Percentiles rank a stretch among this genome's conserved stretches.
Conservation (phyloP, 2,113 vertebrate genomes). For the Spea bombifrons region DNA sequence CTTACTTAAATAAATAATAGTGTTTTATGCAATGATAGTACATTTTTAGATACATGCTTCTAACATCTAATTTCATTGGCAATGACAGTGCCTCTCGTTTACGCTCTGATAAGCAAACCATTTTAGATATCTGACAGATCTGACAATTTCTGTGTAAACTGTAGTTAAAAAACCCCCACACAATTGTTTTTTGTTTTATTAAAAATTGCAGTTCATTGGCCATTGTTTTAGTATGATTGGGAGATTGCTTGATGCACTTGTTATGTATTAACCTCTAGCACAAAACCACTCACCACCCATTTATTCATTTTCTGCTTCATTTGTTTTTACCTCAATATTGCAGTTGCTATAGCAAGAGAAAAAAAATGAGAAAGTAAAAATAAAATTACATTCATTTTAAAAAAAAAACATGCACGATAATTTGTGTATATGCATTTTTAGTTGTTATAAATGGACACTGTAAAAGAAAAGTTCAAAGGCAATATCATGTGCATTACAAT, state of each 20-base stretch:
- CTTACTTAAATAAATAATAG: not conserved
- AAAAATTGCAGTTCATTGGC: constrained; percentile 24
- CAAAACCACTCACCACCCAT: not conserved
- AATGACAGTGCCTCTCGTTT: constrained; percentile 36
- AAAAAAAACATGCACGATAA: not conserved
- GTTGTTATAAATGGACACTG: too few species aligned
- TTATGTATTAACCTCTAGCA: constrained; percentile 32
- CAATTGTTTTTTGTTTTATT: constrained; percentile 32
- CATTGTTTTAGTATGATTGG: constrained; percentile 34
- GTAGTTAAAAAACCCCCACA: not conserved
- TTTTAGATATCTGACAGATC: constrained; percentile 40
- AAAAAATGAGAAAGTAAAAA: not conserved
- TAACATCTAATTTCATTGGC: constrained; percentile 43
- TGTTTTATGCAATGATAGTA: not conserved
- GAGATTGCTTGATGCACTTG: constrained; percentile 29
- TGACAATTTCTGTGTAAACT: constrained; percentile 37
- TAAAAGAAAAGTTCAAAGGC: too few species aligned
- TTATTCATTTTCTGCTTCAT: constrained; percentile 37
- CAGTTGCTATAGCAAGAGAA: not conserved
- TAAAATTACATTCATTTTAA: not conserved
- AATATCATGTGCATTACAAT: too few species aligned
- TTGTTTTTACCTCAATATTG: constrained; percentile 9
- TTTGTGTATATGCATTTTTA: too few species aligned
- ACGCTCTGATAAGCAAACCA: constrained; percentile 30
- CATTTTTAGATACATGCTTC: constrained; percentile 15